These are phyloP conservation scores for Epizoanthus illoricatus DNA, from an alignment of 92 coral and sea anemone genomes.

Conservation along the genomic window DNA sequence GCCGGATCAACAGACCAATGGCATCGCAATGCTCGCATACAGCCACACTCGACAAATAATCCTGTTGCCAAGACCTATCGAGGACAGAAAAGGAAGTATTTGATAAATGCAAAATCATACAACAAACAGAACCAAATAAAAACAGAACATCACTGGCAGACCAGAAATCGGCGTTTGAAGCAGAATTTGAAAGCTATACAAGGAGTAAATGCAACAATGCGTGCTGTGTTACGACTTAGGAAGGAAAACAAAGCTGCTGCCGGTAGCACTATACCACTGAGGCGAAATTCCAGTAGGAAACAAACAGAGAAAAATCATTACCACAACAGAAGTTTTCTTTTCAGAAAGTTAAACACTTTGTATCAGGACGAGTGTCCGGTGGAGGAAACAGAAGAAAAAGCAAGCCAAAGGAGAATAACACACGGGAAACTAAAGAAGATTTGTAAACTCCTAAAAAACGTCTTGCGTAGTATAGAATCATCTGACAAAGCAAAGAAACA, in stretches of 20 bases:
- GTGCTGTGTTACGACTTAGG: not conserved
- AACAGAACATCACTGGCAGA: conserved; percentile 8
- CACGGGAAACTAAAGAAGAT: not conserved
- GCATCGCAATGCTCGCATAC: not conserved
- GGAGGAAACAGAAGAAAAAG: not conserved
- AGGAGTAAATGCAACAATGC: not conserved
- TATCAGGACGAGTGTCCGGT: not conserved
- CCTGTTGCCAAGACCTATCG: too few relatives aligned
- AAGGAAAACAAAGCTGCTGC: not conserved
- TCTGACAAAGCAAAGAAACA: not conserved
- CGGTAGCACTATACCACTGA: not conserved
- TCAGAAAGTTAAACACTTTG: not conserved
- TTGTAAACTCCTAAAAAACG: not conserved
- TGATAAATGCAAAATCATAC: not conserved
- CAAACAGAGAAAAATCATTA: not conserved
- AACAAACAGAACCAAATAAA: not conserved
- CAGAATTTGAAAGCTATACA: not conserved
- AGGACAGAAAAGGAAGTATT: not conserved
- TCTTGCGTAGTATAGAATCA: not conserved
- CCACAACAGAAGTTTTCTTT: conserved; percentile 6
- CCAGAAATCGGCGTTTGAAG: not conserved
- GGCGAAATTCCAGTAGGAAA: not conserved
- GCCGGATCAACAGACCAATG: not conserved
- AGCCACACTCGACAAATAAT: not conserved
- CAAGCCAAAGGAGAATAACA: not conserved